Percentiles rank a stretch among this genome's conserved stretches.
Conservation (phyloP, 2,888 invertebrate genomes). For the Entomobrya multifasciata region DNA sequence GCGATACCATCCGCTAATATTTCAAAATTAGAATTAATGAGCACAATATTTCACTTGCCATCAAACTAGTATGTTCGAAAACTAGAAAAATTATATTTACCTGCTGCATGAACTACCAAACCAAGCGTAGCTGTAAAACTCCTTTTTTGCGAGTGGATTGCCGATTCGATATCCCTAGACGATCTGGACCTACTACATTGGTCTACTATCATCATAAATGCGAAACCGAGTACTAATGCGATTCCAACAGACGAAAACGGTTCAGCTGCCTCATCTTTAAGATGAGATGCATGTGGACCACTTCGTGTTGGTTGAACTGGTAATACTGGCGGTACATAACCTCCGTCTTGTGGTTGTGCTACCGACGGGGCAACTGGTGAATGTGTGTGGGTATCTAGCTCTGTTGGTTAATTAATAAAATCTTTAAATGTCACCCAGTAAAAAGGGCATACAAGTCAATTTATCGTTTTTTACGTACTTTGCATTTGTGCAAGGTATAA, state of each 20-base stretch:
- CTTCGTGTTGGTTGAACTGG: conserved; percentile 27
- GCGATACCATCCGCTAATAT: conserved; percentile 95
- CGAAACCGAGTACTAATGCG: conserved; percentile 95
- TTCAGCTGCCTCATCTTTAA: conserved; percentile 84
- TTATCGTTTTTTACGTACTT: conserved; percentile 75
- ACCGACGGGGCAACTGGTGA: not conserved
- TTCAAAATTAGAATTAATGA: not conserved
- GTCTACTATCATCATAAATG: conserved; percentile 98
- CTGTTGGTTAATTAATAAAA: too few relatives aligned
- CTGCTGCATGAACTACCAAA: conserved; percentile 98
- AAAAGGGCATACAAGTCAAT: too few relatives aligned
- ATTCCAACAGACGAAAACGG: conserved; percentile 93
- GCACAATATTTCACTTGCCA: too few relatives aligned
- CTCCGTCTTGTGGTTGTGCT: conserved; percentile 42
- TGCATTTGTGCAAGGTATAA: conserved; percentile 82
- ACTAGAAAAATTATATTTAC: too few relatives aligned
- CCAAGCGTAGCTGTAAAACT: conserved; percentile 97
- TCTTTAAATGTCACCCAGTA: too few relatives aligned
- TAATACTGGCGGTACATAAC: conserved; percentile 41
- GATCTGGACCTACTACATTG: conserved; percentile 86
- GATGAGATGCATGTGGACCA: not conserved
- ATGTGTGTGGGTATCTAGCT: conserved; percentile 5
- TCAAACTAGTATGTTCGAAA: too few relatives aligned
- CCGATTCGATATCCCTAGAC: conserved; percentile 80
- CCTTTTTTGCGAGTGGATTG: conserved; percentile 76